phyloP scores from a whole-genome alignment of 2,113 vertebrate species.

The Alethe castanea region DNA sequence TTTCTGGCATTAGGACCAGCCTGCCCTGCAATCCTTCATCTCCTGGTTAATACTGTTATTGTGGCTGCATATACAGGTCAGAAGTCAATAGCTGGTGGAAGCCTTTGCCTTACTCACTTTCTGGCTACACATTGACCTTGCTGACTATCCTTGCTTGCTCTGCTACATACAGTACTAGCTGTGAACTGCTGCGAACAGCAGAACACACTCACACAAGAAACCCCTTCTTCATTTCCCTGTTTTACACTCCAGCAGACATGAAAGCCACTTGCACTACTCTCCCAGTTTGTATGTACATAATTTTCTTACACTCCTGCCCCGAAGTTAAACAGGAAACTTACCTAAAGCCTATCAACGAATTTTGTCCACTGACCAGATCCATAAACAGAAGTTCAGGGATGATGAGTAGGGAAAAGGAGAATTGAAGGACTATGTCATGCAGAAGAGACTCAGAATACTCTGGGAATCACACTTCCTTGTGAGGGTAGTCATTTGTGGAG shows the following conservation, averaged over 20 bases:
- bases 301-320: neutral
- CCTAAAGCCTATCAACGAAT: neutral
- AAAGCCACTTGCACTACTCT: neutral
- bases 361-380: neutral
- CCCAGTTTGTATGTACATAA: neutral
- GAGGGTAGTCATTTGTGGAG: neutral
- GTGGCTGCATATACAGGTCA: neutral
- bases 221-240: neutral
- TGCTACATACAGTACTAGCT: neutral
- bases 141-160: neutral
- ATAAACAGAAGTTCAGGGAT: neutral
- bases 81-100: neutral
- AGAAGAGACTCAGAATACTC: neutral
- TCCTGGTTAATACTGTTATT: neutral
- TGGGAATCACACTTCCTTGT: neutral
- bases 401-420: neutral
- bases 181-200: neutral
- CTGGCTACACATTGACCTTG: neutral
- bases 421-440: neutral
- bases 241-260: neutral
- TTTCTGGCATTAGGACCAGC: neutral
- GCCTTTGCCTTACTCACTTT: neutral
- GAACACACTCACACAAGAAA: neutral
- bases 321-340: neutral
- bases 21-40: neutral